Percentiles rank a stretch among this genome's conserved stretches.
These are phyloP conservation scores for Microtus pennsylvanicus DNA, from an alignment of 2,113 vertebrate genomes.

Conservation along the genomic window DNA sequence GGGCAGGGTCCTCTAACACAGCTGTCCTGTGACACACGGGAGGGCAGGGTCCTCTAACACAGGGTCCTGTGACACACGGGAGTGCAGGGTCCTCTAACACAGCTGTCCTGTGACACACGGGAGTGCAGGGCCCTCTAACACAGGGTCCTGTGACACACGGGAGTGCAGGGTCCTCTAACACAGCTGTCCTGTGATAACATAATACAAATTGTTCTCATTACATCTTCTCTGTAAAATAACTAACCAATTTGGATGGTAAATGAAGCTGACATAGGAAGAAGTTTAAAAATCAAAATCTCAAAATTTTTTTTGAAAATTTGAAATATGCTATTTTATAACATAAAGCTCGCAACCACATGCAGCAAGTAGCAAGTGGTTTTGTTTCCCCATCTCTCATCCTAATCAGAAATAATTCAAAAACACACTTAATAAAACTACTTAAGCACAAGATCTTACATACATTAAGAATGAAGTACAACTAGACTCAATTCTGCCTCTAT, in stretches of 20 bases:
- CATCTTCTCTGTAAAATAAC: conserved; percentile 42
- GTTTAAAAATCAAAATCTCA: conserved; percentile 54
- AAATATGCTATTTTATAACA: conserved; percentile 16
- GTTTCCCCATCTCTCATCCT: neutral
- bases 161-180: no score
- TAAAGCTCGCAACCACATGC: neutral
- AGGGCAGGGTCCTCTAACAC: no score
- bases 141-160: no score
- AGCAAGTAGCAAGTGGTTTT: neutral
- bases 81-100: no score
- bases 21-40: no score
- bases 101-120: no score
- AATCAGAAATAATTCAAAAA: conserved; percentile 24
- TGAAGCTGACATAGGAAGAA: conserved; percentile 27
- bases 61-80: no score
- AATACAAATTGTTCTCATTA: neutral
- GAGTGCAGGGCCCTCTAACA: no score
- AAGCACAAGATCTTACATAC: neutral
- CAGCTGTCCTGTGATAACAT: no score
- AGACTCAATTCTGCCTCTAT: neutral
- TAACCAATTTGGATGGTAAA: conserved; percentile 26
- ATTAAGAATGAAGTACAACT: neutral
- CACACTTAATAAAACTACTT: neutral
- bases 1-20: no score
- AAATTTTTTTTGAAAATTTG: conserved; percentile 24